Evolutionary conservation across 2,113 vertebrate genomes (phyloP), one percentile per base, ranked within the genome.

Genomic region (Hypomesus transpacificus): DNA sequence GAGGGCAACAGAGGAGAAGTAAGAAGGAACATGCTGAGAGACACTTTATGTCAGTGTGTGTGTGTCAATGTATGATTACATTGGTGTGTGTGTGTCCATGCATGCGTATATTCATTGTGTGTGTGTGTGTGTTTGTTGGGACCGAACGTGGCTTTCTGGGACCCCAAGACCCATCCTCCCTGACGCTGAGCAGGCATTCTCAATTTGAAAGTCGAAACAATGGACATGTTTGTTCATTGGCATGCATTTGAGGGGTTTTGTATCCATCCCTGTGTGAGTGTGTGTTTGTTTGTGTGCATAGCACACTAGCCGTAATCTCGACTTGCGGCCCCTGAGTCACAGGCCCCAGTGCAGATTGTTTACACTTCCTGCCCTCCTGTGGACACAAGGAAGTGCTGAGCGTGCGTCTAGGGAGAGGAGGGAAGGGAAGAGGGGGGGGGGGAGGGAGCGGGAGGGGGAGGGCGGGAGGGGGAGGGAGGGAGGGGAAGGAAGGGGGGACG

Each of bases 381-480:
- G 69, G 64, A 77, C 57, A 67, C 66, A 75, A 81, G 61, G 70
- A 73, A 80, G 74, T 78, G 70, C 70, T 74, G 73, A 73, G 74
- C 70, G 66, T 64, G 63, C 70, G 58, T 65, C 65, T 54, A 11
- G n/a, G 18, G 18, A 8, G 26, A 59, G 57, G 70, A 66, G 63
- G 59, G 16, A 53, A 50, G 67, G 73, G 63, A 46, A 8, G 39
- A 46, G 39, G 39, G 9, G 7, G 31, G 67, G 73, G 63, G 54
- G 8, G 39, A 46, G 39, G 39, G 9, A 34, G 31, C 1, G 31
- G 7, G 31, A 8, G 74, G 74, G 68, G 70, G 65, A 70, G 31
- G 57, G 63, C 75, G 74, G 71, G 59, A 76, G 59, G 77, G 73
- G 71, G 73, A 79, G n/a, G n/a, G n/a, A n/a, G n/a, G n/a, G n/a